Evolutionary conservation across 2,797 vertebrate species (phyloP), one percentile per base, ranked within the genome.

Genomic region (Xenentodon cancila): DNA sequence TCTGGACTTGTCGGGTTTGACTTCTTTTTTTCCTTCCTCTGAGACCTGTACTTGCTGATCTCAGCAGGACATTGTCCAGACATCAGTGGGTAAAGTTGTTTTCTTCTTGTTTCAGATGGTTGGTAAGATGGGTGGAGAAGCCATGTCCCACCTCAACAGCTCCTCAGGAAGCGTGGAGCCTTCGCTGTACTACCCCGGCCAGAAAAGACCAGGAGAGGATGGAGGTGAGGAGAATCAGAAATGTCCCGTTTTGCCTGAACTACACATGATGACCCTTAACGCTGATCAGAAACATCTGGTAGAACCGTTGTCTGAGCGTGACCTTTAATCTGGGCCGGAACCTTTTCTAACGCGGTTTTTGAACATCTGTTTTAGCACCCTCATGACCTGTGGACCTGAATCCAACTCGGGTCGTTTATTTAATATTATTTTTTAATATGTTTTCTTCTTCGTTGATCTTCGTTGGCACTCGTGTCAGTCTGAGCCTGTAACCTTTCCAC

Each of bases 141-240:
- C 81, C 59, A 86, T 90, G 82, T 82, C 90, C 42, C 89, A 89
- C 84, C 81, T 88, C 52, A 91, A 90, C 86, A 91, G 85, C 79
- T 89, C 90, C 46, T 79, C 90, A 63, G 90, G 75, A 59, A 61
- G 82, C 1, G 85, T 79, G 0, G 90, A 91, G 19, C 67, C 84
- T 4, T 76, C 88, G 8, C 82, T 91, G 19, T 91, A 88, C 66
- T 91, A 84, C 71, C 47, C 81, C 0, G 80, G 89, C 7, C 89
- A 88, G 81, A 90, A 89, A 25, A 56, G 88, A 68, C 81, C 85
- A 0, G 85, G 84, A 50, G 90, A 91, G 30, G 90, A 91, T 3
- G 80, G 75, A 81, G 89, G 89, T 89, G 56, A 80, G 83, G 8
- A 25, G 78, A 3, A 4, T 1, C 1, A 3, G 19, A 13, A 22